These are phyloP conservation scores for Catotricha subobsoleta DNA, from an alignment of 2,888 invertebrate species.

Conservation along the genomic window DNA sequence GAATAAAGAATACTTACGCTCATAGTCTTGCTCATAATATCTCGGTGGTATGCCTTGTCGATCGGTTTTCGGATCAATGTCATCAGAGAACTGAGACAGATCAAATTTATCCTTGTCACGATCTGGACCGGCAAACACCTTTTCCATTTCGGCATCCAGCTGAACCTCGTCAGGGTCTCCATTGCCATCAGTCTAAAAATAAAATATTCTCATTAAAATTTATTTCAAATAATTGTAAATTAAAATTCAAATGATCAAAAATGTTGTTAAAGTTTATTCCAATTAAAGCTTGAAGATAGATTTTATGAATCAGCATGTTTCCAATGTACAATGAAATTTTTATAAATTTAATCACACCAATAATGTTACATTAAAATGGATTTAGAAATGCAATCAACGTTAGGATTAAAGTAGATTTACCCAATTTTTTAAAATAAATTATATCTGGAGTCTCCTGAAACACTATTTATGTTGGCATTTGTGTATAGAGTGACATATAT, in stretches of 20 bases:
- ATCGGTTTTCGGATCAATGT: constrained; percentile 15
- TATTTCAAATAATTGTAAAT: neutral
- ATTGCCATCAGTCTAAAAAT: constrained; percentile 30
- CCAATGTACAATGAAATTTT: neutral
- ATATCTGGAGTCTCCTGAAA: no score
- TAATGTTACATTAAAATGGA: no score
- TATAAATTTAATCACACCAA: neutral
- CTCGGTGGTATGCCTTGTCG: constrained; percentile 20
- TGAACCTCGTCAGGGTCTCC: constrained; percentile 46
- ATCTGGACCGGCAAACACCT: constrained; percentile 55
- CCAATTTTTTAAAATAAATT: no score
- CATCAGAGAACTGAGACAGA: constrained; percentile 35
- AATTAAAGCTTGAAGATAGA: neutral
- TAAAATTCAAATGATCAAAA: no score
- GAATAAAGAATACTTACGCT: constrained; percentile 4
- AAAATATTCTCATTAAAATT: neutral
- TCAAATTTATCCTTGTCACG: constrained; percentile 36
- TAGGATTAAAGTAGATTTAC: no score
- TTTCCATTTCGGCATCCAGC: constrained; percentile 76
- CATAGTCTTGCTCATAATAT: constrained; percentile 9
- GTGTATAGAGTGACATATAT: no score
- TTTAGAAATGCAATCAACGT: no score
- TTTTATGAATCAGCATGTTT: neutral
- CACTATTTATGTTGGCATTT: no score
- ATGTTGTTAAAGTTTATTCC: no score